Evolutionary conservation across 2,888 invertebrate genomes (phyloP).

Genomic region (Eupeodes luniger): DNA sequence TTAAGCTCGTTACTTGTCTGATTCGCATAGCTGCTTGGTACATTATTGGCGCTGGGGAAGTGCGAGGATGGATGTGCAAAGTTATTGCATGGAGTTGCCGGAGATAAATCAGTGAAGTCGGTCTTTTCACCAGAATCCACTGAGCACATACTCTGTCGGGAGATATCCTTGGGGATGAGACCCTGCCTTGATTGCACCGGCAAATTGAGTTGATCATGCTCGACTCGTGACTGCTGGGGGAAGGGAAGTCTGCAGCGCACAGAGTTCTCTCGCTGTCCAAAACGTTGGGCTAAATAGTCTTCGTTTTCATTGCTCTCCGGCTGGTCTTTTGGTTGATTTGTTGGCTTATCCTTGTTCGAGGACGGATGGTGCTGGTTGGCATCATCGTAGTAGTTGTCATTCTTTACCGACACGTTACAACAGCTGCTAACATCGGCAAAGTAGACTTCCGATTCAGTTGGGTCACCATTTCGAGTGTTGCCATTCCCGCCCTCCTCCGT

Average conservation of each 20-base stretch:
- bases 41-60: constrained; percentile 60
- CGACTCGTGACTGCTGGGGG: constrained; percentile 80
- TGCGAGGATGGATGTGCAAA: constrained; percentile 74
- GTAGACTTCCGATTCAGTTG: constrained; percentile 92
- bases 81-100: constrained; percentile 82
- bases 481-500: constrained; percentile 73
- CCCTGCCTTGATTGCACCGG: constrained; percentile 76
- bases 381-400: constrained; percentile 84
- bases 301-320: constrained; percentile 83
- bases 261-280: constrained; percentile 86
- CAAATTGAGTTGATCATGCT: constrained; percentile 77
- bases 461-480: constrained; percentile 83
- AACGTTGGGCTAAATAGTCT: constrained; percentile 86
- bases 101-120: constrained; percentile 84
- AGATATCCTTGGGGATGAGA: constrained; percentile 82
- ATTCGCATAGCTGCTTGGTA: constrained; percentile 64
- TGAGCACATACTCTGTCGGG: constrained; percentile 83
- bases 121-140: constrained; percentile 84
- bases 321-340: constrained; percentile 74
- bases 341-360: constrained; percentile 75
- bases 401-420: constrained; percentile 90
- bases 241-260: constrained; percentile 86
- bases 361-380: constrained; percentile 77
- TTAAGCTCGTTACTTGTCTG: constrained; percentile 58
- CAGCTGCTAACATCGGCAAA: constrained; percentile 94